Percentiles rank a stretch among this genome's conserved stretches.
Conservation (phyloP, 92 coral and sea anemone genomes). For the Umimayanthus kanabou region DNA sequence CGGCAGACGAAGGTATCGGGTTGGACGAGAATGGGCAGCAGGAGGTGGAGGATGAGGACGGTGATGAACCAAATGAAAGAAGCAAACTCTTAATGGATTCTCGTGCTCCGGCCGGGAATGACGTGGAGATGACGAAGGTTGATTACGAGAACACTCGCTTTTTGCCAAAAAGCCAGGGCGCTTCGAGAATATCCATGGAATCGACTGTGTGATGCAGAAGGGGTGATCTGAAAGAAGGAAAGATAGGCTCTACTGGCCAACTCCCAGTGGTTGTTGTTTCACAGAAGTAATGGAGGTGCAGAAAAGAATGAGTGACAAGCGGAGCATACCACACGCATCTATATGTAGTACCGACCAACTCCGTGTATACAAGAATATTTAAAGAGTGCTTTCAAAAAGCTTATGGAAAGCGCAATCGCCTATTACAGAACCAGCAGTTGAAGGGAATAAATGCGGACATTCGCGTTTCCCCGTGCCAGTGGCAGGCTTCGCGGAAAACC, state of each 20-base stretch:
- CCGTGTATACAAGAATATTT: not conserved
- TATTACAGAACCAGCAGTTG: too few species aligned
- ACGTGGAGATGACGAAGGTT: not conserved
- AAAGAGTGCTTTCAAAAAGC: conserved; percentile 9
- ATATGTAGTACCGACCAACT: not conserved
- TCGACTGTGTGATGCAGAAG: conserved; percentile 6
- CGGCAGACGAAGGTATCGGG: conserved; percentile 40
- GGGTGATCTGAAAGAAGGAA: not conserved
- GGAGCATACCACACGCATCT: not conserved
- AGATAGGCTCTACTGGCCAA: not conserved
- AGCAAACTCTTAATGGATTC: conserved; percentile 8
- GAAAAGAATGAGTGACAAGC: not conserved
- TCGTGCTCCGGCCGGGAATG: not conserved
- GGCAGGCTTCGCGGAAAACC: not conserved
- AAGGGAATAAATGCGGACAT: not conserved
- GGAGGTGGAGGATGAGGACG: conserved; percentile 2
- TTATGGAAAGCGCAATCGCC: not conserved
- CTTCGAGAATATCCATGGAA: not conserved
- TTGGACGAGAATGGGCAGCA: conserved; percentile 39
- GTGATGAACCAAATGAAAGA: conserved; percentile 8
- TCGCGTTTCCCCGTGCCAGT: not conserved
- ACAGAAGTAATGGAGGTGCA: not conserved
- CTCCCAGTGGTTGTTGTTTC: not conserved
- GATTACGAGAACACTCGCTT: not conserved
- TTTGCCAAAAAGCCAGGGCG: not conserved